These are phyloP conservation scores for Takifugu ocellatus DNA, from an alignment of 2,797 vertebrate species.

Conservation along the genomic window DNA sequence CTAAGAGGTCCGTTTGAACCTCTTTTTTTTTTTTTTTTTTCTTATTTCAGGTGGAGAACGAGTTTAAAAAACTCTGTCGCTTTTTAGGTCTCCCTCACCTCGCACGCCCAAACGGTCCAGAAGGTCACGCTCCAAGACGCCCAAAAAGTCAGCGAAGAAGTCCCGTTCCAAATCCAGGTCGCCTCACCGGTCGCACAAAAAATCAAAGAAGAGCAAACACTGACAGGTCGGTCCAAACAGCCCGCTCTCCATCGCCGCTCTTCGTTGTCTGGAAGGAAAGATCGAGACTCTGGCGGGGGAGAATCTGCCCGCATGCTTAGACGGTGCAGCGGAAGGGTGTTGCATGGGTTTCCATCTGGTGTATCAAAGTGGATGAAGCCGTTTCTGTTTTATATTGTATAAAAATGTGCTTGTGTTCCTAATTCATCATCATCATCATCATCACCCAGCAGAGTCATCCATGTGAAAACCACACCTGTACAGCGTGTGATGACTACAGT, in stretches of 20 bases:
- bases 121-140: slow-evolving; percentile 90
- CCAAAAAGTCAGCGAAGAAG: slow-evolving; percentile 95
- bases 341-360: slow-evolving; percentile 85
- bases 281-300: slow-evolving; percentile 18
- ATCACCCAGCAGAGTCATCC: slow-evolving; percentile 71
- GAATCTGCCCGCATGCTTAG: background rate
- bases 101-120: slow-evolving; percentile 94
- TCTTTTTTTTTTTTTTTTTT: background rate
- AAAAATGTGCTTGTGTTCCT: slow-evolving; percentile 79
- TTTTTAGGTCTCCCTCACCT: slow-evolving; percentile 88
- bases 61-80: background rate
- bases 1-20: slow-evolving; percentile 81
- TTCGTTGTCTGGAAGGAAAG: background rate
- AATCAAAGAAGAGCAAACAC: slow-evolving; percentile 99
- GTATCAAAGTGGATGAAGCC: slow-evolving; percentile 72
- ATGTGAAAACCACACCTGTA: slow-evolving; percentile 83
- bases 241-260: slow-evolving; percentile 34
- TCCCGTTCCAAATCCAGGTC: slow-evolving; percentile 96
- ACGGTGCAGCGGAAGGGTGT: slow-evolving; percentile 60
- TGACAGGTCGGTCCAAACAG: slow-evolving; percentile 75
- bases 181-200: slow-evolving; percentile 98
- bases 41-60: background rate
- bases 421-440: slow-evolving; percentile 46
- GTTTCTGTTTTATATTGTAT: slow-evolving; percentile 97
- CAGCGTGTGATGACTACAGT: slow-evolving; percentile 86